Percentiles rank a stretch among this genome's conserved stretches.
Evolutionary conservation across 2,888 invertebrate genomes (phyloP).

Genomic region (Oxycera nigricornis): DNA sequence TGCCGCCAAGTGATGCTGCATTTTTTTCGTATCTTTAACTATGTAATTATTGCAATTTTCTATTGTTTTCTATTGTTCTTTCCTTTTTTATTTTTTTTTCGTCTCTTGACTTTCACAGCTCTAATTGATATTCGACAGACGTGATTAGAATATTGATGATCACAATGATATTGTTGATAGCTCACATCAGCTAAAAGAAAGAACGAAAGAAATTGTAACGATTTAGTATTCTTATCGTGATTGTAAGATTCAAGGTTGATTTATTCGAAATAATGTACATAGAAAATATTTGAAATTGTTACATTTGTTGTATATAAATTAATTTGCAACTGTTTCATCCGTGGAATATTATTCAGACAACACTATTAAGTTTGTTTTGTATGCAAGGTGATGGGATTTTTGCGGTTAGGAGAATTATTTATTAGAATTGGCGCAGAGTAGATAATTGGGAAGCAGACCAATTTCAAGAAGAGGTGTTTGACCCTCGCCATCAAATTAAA

Average conservation of each 20-base stretch:
- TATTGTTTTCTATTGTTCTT: background rate
- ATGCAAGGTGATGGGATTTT: too few relatives aligned
- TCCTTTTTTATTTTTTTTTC: background rate
- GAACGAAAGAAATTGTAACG: background rate
- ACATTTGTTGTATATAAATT: too few relatives aligned
- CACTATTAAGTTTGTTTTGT: too few relatives aligned
- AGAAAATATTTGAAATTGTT: too few relatives aligned
- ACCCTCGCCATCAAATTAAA: too few relatives aligned
- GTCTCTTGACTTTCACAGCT: background rate
- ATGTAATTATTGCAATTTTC: background rate
- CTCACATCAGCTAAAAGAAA: constrained; percentile 17
- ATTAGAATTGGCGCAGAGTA: too few relatives aligned
- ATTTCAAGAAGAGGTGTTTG: too few relatives aligned
- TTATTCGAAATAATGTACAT: background rate
- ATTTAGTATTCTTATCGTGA: constrained; percentile 7
- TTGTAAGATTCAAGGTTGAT: constrained; percentile 7
- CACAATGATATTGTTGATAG: background rate
- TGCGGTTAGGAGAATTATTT: too few relatives aligned
- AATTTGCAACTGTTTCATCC: too few relatives aligned
- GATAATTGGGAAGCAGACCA: too few relatives aligned
- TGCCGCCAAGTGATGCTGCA: constrained; percentile 63
- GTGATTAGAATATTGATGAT: constrained; percentile 4
- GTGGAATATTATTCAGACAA: too few relatives aligned
- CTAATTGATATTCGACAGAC: background rate
- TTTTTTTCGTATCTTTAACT: background rate